Percentiles rank a stretch among this genome's conserved stretches.
These are phyloP conservation scores for Phalanger gymnotis DNA, from an alignment of 2,797 vertebrate species.

Conservation along the genomic window DNA sequence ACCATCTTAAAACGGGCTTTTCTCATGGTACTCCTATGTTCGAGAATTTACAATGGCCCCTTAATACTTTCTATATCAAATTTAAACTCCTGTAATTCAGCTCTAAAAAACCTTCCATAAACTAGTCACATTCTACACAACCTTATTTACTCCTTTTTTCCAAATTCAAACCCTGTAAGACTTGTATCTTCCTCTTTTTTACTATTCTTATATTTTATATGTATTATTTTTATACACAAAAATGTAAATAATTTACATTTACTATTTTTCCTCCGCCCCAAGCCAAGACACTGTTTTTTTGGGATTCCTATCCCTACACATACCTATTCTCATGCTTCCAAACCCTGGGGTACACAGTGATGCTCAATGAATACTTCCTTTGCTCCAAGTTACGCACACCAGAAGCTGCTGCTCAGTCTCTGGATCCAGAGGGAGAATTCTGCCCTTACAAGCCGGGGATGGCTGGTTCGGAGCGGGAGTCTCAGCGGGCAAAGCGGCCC, in stretches of 20 bases:
- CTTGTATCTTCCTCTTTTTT: not conserved
- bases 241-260: constrained; percentile 1
- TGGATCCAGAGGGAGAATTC: not conserved
- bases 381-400: not conserved
- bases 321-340: not conserved
- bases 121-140: not conserved
- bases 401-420: not conserved
- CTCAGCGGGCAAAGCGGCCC: too few species aligned
- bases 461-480: not conserved
- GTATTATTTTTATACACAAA: not conserved
- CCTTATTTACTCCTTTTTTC: not conserved
- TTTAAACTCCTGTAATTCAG: constrained; percentile 31
- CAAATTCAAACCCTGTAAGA: not conserved
- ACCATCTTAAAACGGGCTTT: constrained; percentile 13
- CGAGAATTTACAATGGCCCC: constrained; percentile 36
- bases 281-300: not conserved
- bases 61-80: constrained; percentile 36
- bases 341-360: not conserved
- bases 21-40: not conserved
- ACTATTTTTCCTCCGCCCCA: not conserved
- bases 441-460: not conserved
- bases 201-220: not conserved
- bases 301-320: not conserved
- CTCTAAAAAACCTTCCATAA: constrained; percentile 35
- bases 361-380: not conserved